phyloP scores from a whole-genome alignment of 2,888 invertebrate genomes.

The Eilema griseolum region DNA sequence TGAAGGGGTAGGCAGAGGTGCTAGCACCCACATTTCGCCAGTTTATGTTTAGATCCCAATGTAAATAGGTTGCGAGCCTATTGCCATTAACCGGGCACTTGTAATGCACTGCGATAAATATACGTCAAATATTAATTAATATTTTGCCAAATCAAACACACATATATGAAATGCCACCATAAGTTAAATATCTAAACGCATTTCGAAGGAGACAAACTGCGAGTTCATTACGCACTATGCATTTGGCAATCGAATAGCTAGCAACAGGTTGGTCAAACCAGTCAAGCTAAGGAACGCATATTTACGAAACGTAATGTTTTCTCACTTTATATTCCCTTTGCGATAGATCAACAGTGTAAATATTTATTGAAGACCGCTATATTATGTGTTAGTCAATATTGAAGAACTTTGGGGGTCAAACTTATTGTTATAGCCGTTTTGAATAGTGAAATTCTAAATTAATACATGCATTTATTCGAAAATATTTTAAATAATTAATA shows the following conservation, averaged over 20 bases:
- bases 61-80: too few species aligned
- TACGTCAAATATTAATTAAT: too few species aligned
- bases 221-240: conserved; percentile 26
- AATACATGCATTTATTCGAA: neutral
- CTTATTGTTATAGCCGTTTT: neutral
- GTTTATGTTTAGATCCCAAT: too few species aligned
- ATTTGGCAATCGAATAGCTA: conserved; percentile 47
- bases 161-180: too few species aligned
- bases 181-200: conserved; percentile 23
- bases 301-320: conserved; percentile 47
- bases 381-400: neutral
- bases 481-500: neutral
- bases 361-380: conserved; percentile 11
- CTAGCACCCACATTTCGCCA: too few species aligned
- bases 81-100: too few species aligned
- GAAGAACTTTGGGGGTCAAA: neutral
- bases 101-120: too few species aligned
- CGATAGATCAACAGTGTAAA: conserved; percentile 39
- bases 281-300: conserved; percentile 7
- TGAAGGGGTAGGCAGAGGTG: too few species aligned
- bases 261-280: conserved; percentile 43
- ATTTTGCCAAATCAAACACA: too few species aligned
- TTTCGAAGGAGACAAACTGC: conserved; percentile 37
- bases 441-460: neutral
- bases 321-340: conserved; percentile 34